These are phyloP conservation scores for Sesamia nonagrioides DNA, from an alignment of 1,140 invertebrate genomes.

Conservation along the genomic window DNA sequence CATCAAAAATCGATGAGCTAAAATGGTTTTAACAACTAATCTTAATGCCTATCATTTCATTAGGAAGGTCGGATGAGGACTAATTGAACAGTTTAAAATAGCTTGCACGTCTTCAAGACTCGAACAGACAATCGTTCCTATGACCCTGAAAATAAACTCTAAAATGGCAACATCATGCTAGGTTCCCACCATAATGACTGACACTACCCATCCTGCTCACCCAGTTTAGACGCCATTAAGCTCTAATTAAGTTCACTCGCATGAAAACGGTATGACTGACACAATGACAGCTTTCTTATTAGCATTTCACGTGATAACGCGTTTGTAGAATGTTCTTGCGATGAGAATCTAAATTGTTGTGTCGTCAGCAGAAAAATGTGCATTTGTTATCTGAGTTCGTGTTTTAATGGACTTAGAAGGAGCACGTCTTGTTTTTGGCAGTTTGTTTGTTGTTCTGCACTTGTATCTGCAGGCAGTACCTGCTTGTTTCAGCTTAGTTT, in stretches of 20 bases:
- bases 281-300: slow-evolving; percentile 43
- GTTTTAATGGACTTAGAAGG: slow-evolving; percentile 21
- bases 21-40: not conserved
- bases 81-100: not conserved
- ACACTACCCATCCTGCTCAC: slow-evolving; percentile 22
- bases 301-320: slow-evolving; percentile 38
- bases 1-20: not conserved
- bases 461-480: slow-evolving; percentile 6
- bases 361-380: slow-evolving; percentile 39
- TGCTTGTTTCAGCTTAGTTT: not conserved
- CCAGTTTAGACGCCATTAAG: slow-evolving; percentile 25
- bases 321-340: slow-evolving; percentile 29
- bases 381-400: slow-evolving; percentile 17
- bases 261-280: slow-evolving; percentile 41
- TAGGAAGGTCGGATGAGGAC: not conserved
- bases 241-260: slow-evolving; percentile 45
- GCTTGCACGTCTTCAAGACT: not conserved
- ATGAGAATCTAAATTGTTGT: slow-evolving; percentile 42
- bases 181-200: slow-evolving; percentile 31
- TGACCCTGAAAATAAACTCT: not conserved
- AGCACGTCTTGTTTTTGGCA: slow-evolving; percentile 21
- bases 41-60: not conserved
- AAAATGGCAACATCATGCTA: not conserved
- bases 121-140: not conserved
- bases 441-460: slow-evolving; percentile 1